These are phyloP conservation scores for Columba janthina DNA, from an alignment of 2,113 vertebrate species.

Conservation along the genomic window DNA sequence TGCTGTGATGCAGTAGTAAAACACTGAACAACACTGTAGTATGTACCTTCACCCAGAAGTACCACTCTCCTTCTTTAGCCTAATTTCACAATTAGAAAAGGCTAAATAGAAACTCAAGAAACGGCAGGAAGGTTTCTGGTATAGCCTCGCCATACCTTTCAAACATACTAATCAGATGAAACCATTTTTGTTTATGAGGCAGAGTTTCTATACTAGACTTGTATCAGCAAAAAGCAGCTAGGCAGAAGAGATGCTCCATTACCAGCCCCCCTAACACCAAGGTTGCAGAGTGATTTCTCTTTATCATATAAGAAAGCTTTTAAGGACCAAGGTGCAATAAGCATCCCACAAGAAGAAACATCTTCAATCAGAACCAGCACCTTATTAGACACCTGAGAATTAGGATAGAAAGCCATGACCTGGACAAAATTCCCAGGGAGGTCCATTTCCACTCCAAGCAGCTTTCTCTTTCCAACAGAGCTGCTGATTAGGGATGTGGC, in stretches of 20 bases:
- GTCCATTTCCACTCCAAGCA: neutral
- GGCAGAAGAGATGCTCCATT: neutral
- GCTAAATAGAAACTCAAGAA: neutral
- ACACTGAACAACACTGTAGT: neutral
- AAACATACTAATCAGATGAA: neutral
- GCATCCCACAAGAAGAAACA: neutral
- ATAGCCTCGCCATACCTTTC: neutral
- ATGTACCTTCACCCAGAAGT: neutral
- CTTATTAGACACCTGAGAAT: neutral
- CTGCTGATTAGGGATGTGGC: neutral
- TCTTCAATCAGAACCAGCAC: neutral
- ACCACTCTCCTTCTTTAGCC: neutral
- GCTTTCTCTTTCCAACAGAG: neutral
- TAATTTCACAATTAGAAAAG: neutral
- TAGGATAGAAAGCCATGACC: neutral
- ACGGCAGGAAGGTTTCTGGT: neutral
- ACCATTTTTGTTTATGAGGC: neutral
- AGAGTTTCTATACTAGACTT: neutral
- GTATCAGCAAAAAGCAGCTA: neutral
- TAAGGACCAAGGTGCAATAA: neutral
- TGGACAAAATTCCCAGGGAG: neutral
- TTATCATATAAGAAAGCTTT: neutral
- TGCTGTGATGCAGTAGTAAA: neutral
- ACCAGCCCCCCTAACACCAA: neutral
- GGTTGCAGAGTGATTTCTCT: neutral